Base-by-base conservation (phyloP, 2,797 vertebrate genomes). In the Phalanger gymnotis region DNA sequence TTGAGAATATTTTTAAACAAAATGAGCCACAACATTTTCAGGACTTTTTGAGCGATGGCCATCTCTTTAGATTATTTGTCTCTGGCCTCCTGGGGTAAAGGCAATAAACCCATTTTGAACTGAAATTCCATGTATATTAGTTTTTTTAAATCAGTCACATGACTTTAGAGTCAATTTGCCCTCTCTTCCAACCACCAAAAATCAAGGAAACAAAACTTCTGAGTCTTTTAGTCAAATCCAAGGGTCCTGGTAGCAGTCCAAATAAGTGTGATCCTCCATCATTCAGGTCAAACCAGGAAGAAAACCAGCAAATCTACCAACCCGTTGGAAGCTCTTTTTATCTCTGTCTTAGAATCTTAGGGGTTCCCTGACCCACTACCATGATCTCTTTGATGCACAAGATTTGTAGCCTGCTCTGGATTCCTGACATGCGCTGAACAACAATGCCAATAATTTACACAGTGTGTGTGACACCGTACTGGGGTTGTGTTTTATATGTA, bases 141-240 rank as follows among this genome's bases (percentile, higher is more conserved):
- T 27, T 0, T 53, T 93, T 57, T 53, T 25, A 95, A 93, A 61
- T 54, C 53, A 58, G 14, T 1, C 34, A 27, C 7, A 87, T 94
- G 73, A 94, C 54, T 91, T 97, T 95, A 93, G 40, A 92, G 14
- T 91, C 54, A 30, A 0, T 11, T 91, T 95, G 25, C n/a, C 34
- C n/a, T 25, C 66, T 81, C 19, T 81, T 81, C 19, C 66, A n/a
- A 81, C 16, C 5, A 73, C n/a, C 6, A 40, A 81, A 73, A 91
- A 61, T 40, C 95, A 81, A 90, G 90, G 91, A 94, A 96, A 91
- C 92, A 94, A 13, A 90, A 94, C 55, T 94, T 92, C 19, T 90
- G 90, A 27, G 40, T 94, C 6, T 91, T 92, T 28, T 81, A 90
- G 27, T 52, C 11, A 81, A 95, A 94, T 47, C 52, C 55, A 90